Evolutionary conservation across 2,888 invertebrate genomes (phyloP).

Genomic region (Polydrusus cervinus): DNA sequence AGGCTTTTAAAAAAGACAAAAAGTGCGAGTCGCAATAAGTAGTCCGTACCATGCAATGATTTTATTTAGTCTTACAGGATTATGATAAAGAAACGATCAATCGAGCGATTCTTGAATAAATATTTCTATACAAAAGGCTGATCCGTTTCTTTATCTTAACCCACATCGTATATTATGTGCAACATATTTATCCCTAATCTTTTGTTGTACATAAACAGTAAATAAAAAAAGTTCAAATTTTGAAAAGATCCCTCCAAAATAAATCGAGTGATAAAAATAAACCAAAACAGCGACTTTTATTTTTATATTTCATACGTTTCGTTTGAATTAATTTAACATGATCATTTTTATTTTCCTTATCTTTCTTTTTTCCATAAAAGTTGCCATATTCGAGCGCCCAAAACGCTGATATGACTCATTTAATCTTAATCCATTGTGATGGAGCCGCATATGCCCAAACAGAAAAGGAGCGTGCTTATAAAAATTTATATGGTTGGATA

Average conservation of each 20-base stretch:
- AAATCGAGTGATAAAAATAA: not conserved
- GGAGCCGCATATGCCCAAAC: slow-evolving; percentile 49
- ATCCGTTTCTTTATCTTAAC: no score
- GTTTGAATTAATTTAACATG: slow-evolving; percentile 6
- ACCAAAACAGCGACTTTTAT: not conserved
- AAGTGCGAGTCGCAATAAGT: no score
- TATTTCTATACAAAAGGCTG: no score
- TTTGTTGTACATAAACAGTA: no score
- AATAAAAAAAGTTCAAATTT: no score
- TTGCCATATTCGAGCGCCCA: slow-evolving; percentile 13
- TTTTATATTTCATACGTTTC: slow-evolving; percentile 11
- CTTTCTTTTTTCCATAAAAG: slow-evolving; percentile 15
- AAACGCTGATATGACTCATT: slow-evolving; percentile 47
- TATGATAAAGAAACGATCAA: no score
- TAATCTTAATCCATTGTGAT: slow-evolving; percentile 50
- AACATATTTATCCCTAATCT: no score
- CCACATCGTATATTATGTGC: no score
- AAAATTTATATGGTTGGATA: slow-evolving; percentile 55
- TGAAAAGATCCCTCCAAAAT: not conserved
- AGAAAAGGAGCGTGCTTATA: slow-evolving; percentile 55
- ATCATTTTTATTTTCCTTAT: slow-evolving; percentile 26
- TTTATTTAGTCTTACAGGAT: no score
- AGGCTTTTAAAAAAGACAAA: no score
- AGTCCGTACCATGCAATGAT: no score
- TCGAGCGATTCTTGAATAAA: no score